A percentile compares a stretch with the other conserved stretches of the same genome.
phyloP scores from a whole-genome alignment of 2,888 invertebrate species.

The Dolichopus griseipennis region DNA sequence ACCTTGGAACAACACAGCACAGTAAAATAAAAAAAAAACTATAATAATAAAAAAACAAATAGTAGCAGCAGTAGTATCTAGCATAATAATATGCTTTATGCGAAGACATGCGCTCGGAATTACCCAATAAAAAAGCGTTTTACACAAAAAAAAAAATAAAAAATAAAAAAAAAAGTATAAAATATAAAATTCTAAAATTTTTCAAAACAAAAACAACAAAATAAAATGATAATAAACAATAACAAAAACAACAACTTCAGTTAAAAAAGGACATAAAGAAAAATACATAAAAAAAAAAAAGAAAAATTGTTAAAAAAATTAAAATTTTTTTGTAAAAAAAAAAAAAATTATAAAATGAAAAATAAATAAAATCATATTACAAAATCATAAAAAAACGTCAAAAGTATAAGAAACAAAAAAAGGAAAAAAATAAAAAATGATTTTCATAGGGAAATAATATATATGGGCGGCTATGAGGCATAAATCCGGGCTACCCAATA shows the following conservation, averaged over 20 bases:
- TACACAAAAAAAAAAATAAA: not conserved
- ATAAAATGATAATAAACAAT: not conserved
- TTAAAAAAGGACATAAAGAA: not conserved
- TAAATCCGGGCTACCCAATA: not conserved
- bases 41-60: no score
- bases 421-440: not conserved
- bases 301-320: no score
- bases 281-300: not conserved
- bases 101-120: constrained; percentile 11
- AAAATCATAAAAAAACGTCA: not conserved
- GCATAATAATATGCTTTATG: constrained; percentile 7
- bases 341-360: not conserved
- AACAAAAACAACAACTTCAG: no score
- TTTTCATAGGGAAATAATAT: not conserved
- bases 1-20: no score
- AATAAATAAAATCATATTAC: not conserved
- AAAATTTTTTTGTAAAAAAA: not conserved
- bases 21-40: not conserved
- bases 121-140: constrained; percentile 10
- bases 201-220: not conserved
- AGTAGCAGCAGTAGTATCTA: no score
- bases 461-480: constrained; percentile 4
- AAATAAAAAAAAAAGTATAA: not conserved
- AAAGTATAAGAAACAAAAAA: not conserved
- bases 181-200: not conserved